Percentiles rank a stretch among this genome's conserved stretches.
These are phyloP conservation scores for Drosophila mayri DNA, from an alignment of 1,140 invertebrate species.

Conservation along the genomic window DNA sequence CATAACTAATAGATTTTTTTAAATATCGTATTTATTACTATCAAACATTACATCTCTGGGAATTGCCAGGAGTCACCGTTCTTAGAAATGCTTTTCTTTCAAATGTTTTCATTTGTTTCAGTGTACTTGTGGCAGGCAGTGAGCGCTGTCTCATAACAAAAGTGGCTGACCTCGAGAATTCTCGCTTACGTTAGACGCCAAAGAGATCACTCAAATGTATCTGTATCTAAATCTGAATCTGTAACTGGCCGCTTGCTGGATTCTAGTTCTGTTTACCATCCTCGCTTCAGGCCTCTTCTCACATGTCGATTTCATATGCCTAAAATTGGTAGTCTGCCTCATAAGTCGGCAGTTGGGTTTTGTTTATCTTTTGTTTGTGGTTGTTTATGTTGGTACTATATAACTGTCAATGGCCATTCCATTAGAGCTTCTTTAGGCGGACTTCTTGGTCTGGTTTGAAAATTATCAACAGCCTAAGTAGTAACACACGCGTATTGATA, in stretches of 20 bases:
- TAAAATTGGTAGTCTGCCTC: constrained; percentile 66
- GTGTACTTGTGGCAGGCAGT: constrained; percentile 10
- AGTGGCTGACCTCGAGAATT: constrained; percentile 77
- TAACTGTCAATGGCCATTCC: constrained; percentile 36
- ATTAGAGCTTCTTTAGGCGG: constrained; percentile 33
- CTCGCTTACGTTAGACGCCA: constrained; percentile 36
- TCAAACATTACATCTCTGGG: not conserved
- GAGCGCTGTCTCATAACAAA: constrained; percentile 44
- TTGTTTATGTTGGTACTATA: constrained; percentile 11
- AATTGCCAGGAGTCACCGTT: not conserved
- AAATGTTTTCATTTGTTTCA: not conserved
- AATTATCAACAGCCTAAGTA: not conserved
- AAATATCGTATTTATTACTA: not conserved
- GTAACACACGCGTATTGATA: not conserved
- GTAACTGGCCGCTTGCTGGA: constrained; percentile 10
- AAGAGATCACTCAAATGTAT: constrained; percentile 65
- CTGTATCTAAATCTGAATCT: constrained; percentile 36
- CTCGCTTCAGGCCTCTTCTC: constrained; percentile 37
- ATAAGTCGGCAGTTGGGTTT: constrained; percentile 32
- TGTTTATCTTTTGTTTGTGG: constrained; percentile 34
- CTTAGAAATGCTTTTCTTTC: not conserved
- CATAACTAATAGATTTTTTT: not conserved
- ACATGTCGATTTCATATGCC: constrained; percentile 43
- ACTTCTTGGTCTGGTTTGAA: not conserved
- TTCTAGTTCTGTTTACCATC: constrained; percentile 21